A percentile compares a stretch with the other conserved stretches of the same genome.
These are phyloP conservation scores for Hirtodrosophila histrioides DNA, from an alignment of 2,888 invertebrate genomes.

Conservation along the genomic window DNA sequence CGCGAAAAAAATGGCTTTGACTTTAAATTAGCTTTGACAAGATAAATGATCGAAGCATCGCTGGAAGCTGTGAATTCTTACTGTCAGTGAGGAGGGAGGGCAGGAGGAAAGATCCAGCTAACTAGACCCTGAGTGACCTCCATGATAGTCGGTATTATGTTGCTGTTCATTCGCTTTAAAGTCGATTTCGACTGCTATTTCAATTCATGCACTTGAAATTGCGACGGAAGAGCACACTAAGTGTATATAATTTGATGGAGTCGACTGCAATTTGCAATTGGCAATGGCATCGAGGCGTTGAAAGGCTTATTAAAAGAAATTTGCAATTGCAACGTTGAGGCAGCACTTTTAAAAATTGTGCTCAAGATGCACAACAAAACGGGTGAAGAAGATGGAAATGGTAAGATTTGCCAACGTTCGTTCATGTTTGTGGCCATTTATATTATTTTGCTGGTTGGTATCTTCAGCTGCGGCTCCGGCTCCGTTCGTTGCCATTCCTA, in stretches of 20 bases:
- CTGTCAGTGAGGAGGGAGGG: background rate
- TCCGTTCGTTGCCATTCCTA: too few relatives aligned
- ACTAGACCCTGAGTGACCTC: constrained; percentile 32
- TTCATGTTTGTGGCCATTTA: constrained; percentile 58
- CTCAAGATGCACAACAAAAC: constrained; percentile 30
- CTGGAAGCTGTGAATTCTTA: constrained; percentile 18
- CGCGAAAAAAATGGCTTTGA: constrained; percentile 9
- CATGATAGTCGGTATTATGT: constrained; percentile 53
- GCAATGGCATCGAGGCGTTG: constrained; percentile 80
- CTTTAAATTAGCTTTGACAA: constrained; percentile 72
- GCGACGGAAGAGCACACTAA: constrained; percentile 42
- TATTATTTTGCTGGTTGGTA: constrained; percentile 57
- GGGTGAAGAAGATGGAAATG: constrained; percentile 20
- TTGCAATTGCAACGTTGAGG: constrained; percentile 70
- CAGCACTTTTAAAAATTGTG: constrained; percentile 27
- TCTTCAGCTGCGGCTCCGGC: too few relatives aligned
- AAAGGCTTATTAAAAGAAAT: constrained; percentile 82
- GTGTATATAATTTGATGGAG: constrained; percentile 67
- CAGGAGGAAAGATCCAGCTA: constrained; percentile 19
- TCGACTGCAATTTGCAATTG: constrained; percentile 65
- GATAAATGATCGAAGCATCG: constrained; percentile 62
- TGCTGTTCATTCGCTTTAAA: constrained; percentile 42
- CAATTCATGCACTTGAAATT: constrained; percentile 44
- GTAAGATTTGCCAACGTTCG: constrained; percentile 48
- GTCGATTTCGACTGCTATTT: constrained; percentile 61